Evolutionary conservation across 2,888 invertebrate species (phyloP).

Genomic region (Belgica antarctica): DNA sequence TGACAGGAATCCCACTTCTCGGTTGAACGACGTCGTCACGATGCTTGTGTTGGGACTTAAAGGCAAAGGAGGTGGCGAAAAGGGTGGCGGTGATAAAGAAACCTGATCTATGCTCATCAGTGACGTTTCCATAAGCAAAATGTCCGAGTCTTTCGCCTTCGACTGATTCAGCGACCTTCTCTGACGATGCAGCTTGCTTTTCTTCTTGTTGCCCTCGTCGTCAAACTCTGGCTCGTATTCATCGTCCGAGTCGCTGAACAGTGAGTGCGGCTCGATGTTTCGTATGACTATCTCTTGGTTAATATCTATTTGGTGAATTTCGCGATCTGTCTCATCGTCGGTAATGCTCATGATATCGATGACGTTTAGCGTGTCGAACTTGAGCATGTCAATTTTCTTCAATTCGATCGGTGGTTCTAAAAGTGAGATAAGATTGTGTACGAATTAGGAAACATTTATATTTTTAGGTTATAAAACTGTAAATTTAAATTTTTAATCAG

Average conservation of each 20-base stretch:
- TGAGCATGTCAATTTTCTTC: constrained; percentile 52
- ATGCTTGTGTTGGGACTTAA: constrained; percentile 45
- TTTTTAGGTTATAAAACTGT: no score
- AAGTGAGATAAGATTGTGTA: no score
- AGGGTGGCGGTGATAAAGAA: constrained; percentile 46
- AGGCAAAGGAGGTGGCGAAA: constrained; percentile 45
- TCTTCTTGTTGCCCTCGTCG: constrained; percentile 45
- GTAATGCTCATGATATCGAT: constrained; percentile 38
- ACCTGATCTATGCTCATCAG: constrained; percentile 50
- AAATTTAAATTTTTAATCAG: no score
- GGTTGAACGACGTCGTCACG: constrained; percentile 45
- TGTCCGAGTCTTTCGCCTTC: constrained; percentile 47
- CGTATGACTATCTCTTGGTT: constrained; percentile 40
- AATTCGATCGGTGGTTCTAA: constrained; percentile 51
- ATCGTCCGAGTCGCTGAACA: constrained; percentile 50
- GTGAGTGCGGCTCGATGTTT: constrained; percentile 25
- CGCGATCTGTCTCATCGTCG: constrained; percentile 35
- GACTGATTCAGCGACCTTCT: constrained; percentile 51
- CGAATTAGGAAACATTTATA: no score
- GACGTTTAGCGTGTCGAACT: constrained; percentile 52
- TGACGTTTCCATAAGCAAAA: constrained; percentile 52
- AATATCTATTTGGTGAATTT: constrained; percentile 36
- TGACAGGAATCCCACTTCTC: constrained; percentile 46
- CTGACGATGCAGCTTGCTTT: constrained; percentile 52
- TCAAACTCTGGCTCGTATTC: constrained; percentile 44